Percentiles rank a stretch among this genome's conserved stretches.
Conservation (phyloP, 2,797 vertebrate species). For the Brachymystax lenok region DNA sequence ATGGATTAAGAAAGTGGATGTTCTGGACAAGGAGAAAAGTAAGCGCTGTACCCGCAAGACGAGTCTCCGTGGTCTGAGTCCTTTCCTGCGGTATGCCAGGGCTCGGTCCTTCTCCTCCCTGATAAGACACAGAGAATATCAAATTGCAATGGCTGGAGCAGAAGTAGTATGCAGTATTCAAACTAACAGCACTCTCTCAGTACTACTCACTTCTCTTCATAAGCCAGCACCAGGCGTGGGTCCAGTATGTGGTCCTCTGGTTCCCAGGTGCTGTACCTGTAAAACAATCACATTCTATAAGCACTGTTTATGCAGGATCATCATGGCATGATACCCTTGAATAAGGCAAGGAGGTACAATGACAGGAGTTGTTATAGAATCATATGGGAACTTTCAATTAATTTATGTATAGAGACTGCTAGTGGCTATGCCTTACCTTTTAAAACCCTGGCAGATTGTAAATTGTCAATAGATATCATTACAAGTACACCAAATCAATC, state of each 20-base stretch:
- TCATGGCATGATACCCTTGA: background rate
- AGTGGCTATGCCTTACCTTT: background rate
- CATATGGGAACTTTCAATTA: background rate
- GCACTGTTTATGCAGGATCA: background rate
- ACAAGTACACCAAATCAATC: background rate
- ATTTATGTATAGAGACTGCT: background rate
- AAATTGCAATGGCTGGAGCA: background rate
- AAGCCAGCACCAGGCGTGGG: conserved; percentile 93
- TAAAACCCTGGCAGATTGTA: background rate
- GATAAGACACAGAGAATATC: conserved; percentile 28
- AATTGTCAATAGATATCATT: background rate
- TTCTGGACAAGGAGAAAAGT: conserved; percentile 17
- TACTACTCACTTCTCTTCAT: conserved; percentile 92
- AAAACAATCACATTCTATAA: conserved; percentile 35
- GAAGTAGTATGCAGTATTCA: background rate
- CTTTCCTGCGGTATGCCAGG: conserved; percentile 92
- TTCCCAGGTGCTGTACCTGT: conserved; percentile 98
- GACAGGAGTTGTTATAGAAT: background rate
- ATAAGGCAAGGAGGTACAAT: conserved; percentile 2
- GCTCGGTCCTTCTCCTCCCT: conserved; percentile 94
- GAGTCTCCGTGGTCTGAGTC: conserved; percentile 91
- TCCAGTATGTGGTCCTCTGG: conserved; percentile 98
- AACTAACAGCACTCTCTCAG: background rate
- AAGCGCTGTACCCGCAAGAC: conserved; percentile 85
- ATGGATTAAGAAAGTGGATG: background rate